Evolutionary conservation across 2,797 vertebrate genomes (phyloP).

Genomic region (Esox lucius): DNA sequence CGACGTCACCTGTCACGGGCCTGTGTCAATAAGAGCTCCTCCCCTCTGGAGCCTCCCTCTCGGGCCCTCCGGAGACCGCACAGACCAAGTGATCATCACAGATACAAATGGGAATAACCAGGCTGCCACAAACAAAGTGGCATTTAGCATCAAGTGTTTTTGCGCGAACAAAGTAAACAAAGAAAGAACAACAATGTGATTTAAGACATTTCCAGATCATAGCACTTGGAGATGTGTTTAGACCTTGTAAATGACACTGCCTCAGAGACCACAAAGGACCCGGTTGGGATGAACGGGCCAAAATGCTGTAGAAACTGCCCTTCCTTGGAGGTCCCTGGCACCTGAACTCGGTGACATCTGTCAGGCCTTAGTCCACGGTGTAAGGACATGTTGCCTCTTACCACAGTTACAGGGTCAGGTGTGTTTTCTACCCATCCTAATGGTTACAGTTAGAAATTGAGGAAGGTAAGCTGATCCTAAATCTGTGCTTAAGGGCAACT

Average conservation of each 20-base stretch:
- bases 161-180: slow-evolving; percentile 26
- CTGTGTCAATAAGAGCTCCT: slow-evolving; percentile 15
- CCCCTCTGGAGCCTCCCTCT: background rate
- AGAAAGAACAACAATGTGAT: slow-evolving; percentile 16
- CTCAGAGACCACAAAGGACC: background rate
- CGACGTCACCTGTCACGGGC: slow-evolving; percentile 31
- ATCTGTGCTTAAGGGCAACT: background rate
- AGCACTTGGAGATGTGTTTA: slow-evolving; percentile 19
- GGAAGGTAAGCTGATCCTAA: background rate
- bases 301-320: background rate
- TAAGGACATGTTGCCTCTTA: background rate
- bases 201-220: slow-evolving; percentile 23
- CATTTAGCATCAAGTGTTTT: slow-evolving; percentile 15
- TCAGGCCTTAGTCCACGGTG: background rate
- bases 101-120: background rate
- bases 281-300: background rate
- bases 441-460: background rate
- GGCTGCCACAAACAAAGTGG: slow-evolving; percentile 29
- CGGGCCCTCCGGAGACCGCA: background rate
- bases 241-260: slow-evolving; percentile 11
- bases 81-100: slow-evolving; percentile 9
- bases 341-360: background rate
- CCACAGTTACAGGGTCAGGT: background rate
- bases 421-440: background rate
- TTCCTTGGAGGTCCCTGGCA: background rate